phyloP scores from a whole-genome alignment of 1,140 invertebrate genomes.

The Hyles vespertilio region DNA sequence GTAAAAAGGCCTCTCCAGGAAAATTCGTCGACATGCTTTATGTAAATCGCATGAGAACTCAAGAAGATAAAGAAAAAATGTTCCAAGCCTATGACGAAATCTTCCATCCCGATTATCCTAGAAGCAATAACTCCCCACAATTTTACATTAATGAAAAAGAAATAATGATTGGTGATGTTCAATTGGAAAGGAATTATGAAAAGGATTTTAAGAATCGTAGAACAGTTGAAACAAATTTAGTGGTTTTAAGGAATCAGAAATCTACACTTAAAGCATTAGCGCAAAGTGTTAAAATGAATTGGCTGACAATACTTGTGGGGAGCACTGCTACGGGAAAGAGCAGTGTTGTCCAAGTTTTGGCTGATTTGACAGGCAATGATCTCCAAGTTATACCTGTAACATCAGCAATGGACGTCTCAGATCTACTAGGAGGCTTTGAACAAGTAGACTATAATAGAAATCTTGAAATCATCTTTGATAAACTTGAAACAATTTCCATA shows the following conservation, averaged over 20 bases:
- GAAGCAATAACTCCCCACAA: conserved; percentile 64
- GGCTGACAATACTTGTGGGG: conserved; percentile 94
- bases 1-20: conserved; percentile 73
- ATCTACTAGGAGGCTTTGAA: conserved; percentile 97
- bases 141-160: conserved; percentile 73
- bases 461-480: conserved; percentile 56
- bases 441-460: conserved; percentile 82
- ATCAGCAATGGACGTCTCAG: conserved; percentile 95
- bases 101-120: conserved; percentile 76
- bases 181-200: conserved; percentile 64
- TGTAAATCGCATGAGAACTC: conserved; percentile 86
- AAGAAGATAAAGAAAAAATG: conserved; percentile 82
- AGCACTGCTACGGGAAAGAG: conserved; percentile 88
- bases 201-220: conserved; percentile 58
- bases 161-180: conserved; percentile 79
- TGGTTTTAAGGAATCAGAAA: conserved; percentile 82
- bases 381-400: conserved; percentile 90
- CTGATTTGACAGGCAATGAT: conserved; percentile 83
- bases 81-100: conserved; percentile 77
- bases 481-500: conserved; percentile 53
- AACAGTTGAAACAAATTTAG: conserved; percentile 66
- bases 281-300: conserved; percentile 92
- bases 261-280: conserved; percentile 83
- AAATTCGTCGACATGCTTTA: conserved; percentile 87
- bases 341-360: conserved; percentile 85